Percentiles rank a stretch among this genome's conserved stretches.
Conservation (phyloP, 2,113 vertebrate genomes). For the Polyodon spathula region DNA sequence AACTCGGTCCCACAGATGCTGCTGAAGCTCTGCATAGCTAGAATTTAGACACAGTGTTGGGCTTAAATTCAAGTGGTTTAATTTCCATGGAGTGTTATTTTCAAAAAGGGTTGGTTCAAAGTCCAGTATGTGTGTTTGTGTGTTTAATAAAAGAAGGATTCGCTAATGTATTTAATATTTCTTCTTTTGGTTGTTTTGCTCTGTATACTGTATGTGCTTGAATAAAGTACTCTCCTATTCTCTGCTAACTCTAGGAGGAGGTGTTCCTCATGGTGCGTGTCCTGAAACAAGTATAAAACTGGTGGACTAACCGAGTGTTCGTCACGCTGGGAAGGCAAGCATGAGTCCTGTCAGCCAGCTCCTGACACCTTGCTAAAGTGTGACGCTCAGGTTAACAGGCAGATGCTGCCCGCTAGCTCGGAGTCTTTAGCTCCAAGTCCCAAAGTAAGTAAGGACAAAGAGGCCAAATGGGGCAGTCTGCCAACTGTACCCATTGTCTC, state of each 20-base stretch:
- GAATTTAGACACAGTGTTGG: no score
- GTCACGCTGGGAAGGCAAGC: slow-evolving; percentile 73
- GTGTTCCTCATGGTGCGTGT: slow-evolving; percentile 85
- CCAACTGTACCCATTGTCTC: slow-evolving; percentile 25
- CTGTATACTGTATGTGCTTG: no score
- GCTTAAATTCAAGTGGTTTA: no score
- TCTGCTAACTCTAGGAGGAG: slow-evolving; percentile 88
- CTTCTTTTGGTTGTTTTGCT: no score
- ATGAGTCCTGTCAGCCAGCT: slow-evolving; percentile 74
- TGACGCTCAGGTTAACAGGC: slow-evolving; percentile 58
- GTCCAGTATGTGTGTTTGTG: no score
- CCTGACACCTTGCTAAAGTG: slow-evolving; percentile 70
- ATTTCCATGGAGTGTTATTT: no score
- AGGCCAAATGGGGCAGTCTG: slow-evolving; percentile 43
- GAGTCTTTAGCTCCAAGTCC: slow-evolving; percentile 33
- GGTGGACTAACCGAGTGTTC: slow-evolving; percentile 80
- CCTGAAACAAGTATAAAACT: slow-evolving; percentile 75
- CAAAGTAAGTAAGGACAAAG: slow-evolving; percentile 48
- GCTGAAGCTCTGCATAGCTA: not conserved
- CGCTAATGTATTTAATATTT: no score
- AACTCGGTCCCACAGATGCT: not conserved
- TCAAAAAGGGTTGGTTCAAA: no score
- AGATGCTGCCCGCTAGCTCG: slow-evolving; percentile 38
- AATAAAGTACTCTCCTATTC: slow-evolving; percentile 63
- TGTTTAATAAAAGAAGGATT: no score